Evolutionary conservation across 2,888 invertebrate genomes (phyloP).

Genomic region (Eurytoma californica): DNA sequence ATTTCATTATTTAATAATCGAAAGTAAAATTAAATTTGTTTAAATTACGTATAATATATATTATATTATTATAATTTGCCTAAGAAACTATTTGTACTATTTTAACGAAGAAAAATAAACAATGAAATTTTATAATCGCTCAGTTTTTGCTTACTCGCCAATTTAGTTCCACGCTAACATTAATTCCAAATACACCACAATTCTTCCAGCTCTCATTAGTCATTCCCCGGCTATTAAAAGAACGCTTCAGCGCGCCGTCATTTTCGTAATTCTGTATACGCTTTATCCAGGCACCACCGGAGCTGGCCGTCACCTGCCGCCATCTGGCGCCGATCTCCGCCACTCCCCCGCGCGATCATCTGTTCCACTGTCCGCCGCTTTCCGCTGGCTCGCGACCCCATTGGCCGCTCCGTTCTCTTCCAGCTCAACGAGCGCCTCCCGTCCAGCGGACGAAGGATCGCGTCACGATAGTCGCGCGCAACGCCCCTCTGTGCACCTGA

Average conservation of each 20-base stretch:
- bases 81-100: too few relatives aligned
- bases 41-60: too few relatives aligned
- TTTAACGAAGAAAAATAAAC: too few relatives aligned
- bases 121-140: too few relatives aligned
- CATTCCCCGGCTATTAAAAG: not conserved
- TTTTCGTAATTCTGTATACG: not conserved
- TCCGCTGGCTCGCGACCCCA: not conserved
- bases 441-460: too few relatives aligned
- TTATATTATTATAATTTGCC: too few relatives aligned
- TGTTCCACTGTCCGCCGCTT: not conserved
- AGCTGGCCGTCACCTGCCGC: not conserved
- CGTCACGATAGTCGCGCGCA: slow-evolving; percentile 26
- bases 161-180: too few relatives aligned
- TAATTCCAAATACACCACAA: too few relatives aligned
- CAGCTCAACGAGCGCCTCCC: not conserved
- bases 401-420: not conserved
- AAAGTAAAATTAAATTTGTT: too few relatives aligned
- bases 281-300: not conserved
- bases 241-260: not conserved
- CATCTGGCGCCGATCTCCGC: not conserved
- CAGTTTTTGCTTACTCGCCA: too few relatives aligned
- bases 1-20: too few relatives aligned
- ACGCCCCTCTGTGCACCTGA: slow-evolving; percentile 22
- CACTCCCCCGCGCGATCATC: not conserved
- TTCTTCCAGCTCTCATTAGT: not conserved